Base-by-base conservation (phyloP, 2,888 invertebrate genomes). In the Lypha dubia region DNA sequence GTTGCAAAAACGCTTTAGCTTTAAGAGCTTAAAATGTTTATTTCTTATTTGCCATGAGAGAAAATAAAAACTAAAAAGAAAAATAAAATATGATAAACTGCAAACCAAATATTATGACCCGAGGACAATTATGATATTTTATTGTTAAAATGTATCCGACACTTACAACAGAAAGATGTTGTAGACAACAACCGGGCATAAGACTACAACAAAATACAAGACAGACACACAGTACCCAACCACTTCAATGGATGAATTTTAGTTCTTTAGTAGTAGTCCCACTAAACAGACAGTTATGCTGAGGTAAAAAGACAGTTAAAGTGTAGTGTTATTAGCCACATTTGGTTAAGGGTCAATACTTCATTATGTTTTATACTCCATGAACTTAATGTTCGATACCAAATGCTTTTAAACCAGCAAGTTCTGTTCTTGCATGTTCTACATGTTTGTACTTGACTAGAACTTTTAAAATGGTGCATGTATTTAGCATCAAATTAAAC, bases 101-200 rank as follows among this genome's bases (percentile, higher is more conserved):
- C 85, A 83, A 86, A 80, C 89, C 91, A 91, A 91, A 90, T 90
- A 90, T 90, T 89, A 90, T 90, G 90, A 90, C 92, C 92, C 87
- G 88, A 89, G 91, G 91, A 91, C 91, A 91, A 91, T 91, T 91
- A 90, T 91, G 91, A 92, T 92, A 91, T 92, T 91, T 91, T 90
- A 91, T 91, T 91, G 91, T 87, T 89, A 90, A 89, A 90, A 90
- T 90, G 89, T 90, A 90, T 90, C 89, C 90, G 89, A 89, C 88
- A 89, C 88, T 79, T 83, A 85, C 80, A 86, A 65, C 73, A 65
- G 65, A 70, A 49, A 77, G 76, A 68, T 73, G 56, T 46, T 77
- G 77, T 76, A 67, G 75, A 46, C 53, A 73, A 46, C 62, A 73
- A 58, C 56, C 56, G 58, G 24, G n/a, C 44, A 20, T 38, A 68